phyloP scores from a whole-genome alignment of 1,140 invertebrate species.

The Cryptotermes secundus region DNA sequence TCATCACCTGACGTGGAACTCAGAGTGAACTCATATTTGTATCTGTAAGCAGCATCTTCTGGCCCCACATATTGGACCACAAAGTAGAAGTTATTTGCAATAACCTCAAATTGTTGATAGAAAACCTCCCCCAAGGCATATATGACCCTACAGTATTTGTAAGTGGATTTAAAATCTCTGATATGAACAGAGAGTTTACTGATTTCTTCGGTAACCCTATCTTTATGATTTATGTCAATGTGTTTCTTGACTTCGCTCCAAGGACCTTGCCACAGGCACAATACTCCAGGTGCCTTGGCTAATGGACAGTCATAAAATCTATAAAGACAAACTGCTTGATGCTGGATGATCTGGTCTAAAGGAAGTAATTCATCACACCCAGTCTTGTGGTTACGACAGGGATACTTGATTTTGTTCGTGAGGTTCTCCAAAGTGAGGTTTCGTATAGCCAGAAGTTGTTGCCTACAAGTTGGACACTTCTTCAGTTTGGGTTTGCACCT shows the following conservation, averaged over 20 bases:
- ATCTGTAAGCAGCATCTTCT: neutral
- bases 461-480: conserved; percentile 72
- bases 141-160: neutral
- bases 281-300: neutral
- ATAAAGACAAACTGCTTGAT: neutral
- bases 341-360: neutral
- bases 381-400: conserved; percentile 39
- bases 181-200: neutral
- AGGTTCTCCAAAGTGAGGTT: conserved; percentile 73
- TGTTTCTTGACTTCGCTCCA: neutral
- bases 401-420: conserved; percentile 39
- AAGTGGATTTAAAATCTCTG: neutral
- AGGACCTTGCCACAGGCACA: conserved; percentile 18
- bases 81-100: neutral
- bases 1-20: neutral
- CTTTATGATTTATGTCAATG: neutral
- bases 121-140: neutral
- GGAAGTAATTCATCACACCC: neutral
- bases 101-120: neutral
- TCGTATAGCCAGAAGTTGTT: conserved; percentile 65
- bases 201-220: neutral
- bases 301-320: conserved; percentile 21
- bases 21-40: neutral
- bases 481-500: conserved; percentile 64
- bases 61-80: neutral